Base-by-base conservation (phyloP, 2,113 vertebrate genomes). In the Anolis carolinensis region DNA sequence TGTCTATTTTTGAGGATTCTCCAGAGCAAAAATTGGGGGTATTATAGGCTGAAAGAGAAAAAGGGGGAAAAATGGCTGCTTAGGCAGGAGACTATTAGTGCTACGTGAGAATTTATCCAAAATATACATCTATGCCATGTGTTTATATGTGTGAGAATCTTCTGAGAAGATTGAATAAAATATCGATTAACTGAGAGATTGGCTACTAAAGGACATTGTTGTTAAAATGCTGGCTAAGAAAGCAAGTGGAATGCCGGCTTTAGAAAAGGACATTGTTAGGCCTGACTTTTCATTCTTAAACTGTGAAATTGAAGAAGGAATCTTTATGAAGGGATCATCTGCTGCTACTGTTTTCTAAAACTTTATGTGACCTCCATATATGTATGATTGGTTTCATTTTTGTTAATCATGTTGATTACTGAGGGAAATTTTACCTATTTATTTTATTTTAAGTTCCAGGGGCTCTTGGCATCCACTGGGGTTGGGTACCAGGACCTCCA, bases 61-160 rank as follows among this genome's bases (percentile, higher is more conserved):
- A 10, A 7, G 23, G 8, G 30, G 7, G 25, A 67, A 9, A 67
- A 27, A 7, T 65, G 1, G 65, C 8, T 68, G 30, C 10, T 30
- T 7, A 68, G 7, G 65, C 27, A 68, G 9, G 30, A 8, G 65
- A 30, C 65, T 68, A 27, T 7, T 68, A 30, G 3, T 30, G 30
- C 30, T 9, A 11, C 65, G 30, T 68, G 27, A 27, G 23, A 68
- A 10, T 68, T 7, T 68, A 68, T 68, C 65, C 65, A n/a, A 27
- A 25, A 32, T 86, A 87, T 89, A 62, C 75, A 75, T 94, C 94
- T 88, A 68, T 85, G 50, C 30, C 85, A 44, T 65, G 70, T 84
- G 75, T 94, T 94, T 91, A 91, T 96, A 93, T 92, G 71, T 90
- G 88, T 25, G 82, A 86, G 44, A 76, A 83, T 62, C 90, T 90